Evolutionary conservation across 2,888 invertebrate genomes (phyloP).

Genomic region (Pterobdella sp.): DNA sequence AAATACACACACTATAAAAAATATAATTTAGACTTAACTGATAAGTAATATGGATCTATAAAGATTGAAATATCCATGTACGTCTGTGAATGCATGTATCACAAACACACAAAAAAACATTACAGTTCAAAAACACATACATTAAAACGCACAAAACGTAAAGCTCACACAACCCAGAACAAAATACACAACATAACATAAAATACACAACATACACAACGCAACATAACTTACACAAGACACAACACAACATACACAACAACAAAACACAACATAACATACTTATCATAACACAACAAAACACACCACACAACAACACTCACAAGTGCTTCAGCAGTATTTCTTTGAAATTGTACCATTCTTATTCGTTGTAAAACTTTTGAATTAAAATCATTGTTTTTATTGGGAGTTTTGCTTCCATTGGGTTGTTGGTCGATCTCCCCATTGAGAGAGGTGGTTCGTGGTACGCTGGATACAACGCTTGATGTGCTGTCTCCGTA

Average conservation of each 20-base stretch:
- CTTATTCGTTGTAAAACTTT: constrained; percentile 58
- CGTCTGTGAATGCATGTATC: too few species aligned
- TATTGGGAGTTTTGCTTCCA: background rate
- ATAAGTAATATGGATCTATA: too few species aligned
- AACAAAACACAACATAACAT: background rate
- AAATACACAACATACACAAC: background rate
- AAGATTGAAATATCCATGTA: too few species aligned
- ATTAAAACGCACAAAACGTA: background rate
- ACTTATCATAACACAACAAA: background rate
- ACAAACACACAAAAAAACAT: too few species aligned
- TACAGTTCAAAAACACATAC: too few species aligned
- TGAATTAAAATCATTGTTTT: background rate
- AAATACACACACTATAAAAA: too few species aligned
- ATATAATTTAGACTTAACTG: too few species aligned
- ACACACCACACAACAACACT: constrained; percentile 39
- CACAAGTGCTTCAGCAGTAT: constrained; percentile 99
- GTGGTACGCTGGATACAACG: constrained; percentile 18
- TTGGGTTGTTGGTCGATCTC: constrained; percentile 19
- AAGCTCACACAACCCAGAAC: background rate
- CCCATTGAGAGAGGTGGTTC: constrained; percentile 25
- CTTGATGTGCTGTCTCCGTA: constrained; percentile 26
- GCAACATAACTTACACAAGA: background rate
- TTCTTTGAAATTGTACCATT: constrained; percentile 98
- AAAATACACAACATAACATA: background rate
- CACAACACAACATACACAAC: background rate